These are phyloP conservation scores for Tetheella fluctuosa DNA, from an alignment of 2,888 invertebrate genomes.

Conservation along the genomic window DNA sequence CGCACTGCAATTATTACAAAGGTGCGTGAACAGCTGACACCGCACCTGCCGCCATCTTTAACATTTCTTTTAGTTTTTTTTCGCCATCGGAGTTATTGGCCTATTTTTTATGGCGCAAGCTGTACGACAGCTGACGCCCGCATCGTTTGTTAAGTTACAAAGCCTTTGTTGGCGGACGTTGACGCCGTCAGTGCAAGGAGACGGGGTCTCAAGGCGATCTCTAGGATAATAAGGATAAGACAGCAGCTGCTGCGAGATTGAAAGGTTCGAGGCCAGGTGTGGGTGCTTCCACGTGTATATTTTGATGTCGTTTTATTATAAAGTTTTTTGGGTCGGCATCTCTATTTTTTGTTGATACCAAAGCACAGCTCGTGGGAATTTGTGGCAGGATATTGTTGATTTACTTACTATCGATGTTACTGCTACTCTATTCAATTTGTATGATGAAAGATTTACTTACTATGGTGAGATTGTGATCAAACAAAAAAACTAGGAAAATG, in stretches of 20 bases:
- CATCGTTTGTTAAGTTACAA: conserved; percentile 42
- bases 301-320: conserved; percentile 22
- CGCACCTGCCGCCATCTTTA: conserved; percentile 81
- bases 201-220: conserved; percentile 54
- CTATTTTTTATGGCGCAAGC: conserved; percentile 83
- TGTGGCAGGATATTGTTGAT: conserved; percentile 5
- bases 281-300: conserved; percentile 63
- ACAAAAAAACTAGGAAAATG: too few relatives aligned
- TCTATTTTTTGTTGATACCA: conserved; percentile 37
- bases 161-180: conserved; percentile 51
- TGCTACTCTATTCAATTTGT: background rate
- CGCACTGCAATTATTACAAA: conserved; percentile 76
- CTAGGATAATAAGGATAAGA: conserved; percentile 63
- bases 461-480: background rate
- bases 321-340: conserved; percentile 36
- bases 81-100: conserved; percentile 81
- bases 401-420: background rate
- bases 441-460: background rate
- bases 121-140: conserved; percentile 77
- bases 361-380: conserved; percentile 23
- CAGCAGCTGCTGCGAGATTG: conserved; percentile 64
- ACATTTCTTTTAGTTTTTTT: conserved; percentile 79
- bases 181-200: conserved; percentile 22
- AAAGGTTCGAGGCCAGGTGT: conserved; percentile 66
- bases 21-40: conserved; percentile 80